Evolutionary conservation across 2,888 invertebrate species (phyloP).

Genomic region (Papilio protenor): DNA sequence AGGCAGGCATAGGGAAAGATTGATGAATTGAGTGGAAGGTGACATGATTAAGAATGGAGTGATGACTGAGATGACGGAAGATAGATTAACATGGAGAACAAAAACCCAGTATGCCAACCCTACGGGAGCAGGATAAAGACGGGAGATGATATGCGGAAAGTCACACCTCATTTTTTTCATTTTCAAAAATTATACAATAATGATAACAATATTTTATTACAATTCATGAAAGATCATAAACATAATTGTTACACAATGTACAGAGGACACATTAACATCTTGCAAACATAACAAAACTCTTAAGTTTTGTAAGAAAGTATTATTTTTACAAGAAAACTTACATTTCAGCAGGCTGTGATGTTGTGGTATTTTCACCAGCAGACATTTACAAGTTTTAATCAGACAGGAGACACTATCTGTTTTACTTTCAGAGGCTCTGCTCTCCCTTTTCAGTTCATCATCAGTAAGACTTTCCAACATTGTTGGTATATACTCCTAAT

Average conservation of each 20-base stretch:
- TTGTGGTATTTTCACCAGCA: conserved; percentile 92
- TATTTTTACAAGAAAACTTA: conserved; percentile 56
- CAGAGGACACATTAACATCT: background rate
- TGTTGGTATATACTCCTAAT: conserved; percentile 94
- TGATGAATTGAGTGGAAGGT: too few species aligned
- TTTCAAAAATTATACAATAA: background rate
- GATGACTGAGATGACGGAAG: too few species aligned
- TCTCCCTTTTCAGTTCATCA: conserved; percentile 97
- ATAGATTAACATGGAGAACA: too few species aligned
- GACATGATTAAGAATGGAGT: too few species aligned
- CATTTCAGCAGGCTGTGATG: conserved; percentile 89
- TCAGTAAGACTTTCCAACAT: conserved; percentile 96
- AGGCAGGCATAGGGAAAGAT: too few species aligned
- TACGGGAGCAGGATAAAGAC: too few species aligned
- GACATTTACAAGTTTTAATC: conserved; percentile 95
- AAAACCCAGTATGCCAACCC: too few species aligned
- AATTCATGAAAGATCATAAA: background rate
- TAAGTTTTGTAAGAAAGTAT: conserved; percentile 29
- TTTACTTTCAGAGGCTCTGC: conserved; percentile 95
- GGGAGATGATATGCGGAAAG: too few species aligned
- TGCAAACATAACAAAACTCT: background rate
- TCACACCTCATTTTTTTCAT: background rate
- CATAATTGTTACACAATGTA: background rate
- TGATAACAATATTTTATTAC: background rate
- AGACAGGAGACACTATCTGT: conserved; percentile 98